These are phyloP conservation scores for Lepidocyrtinus sp. DNA, from an alignment of 2,888 invertebrate species.

Conservation along the genomic window DNA sequence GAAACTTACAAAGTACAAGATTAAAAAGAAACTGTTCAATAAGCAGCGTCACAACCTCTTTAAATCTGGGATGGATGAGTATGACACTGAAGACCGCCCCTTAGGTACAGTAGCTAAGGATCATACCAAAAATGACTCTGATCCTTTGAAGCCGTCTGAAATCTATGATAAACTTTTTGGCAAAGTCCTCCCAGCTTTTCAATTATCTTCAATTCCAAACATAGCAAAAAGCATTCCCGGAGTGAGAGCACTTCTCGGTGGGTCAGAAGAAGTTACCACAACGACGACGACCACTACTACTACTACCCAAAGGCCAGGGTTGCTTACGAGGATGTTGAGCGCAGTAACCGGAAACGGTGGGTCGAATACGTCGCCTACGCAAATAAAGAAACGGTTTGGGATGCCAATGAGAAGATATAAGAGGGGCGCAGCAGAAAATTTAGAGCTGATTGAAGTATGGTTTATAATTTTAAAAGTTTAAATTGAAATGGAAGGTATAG, in stretches of 20 bases:
- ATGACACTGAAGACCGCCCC: background rate
- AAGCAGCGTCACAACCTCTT: background rate
- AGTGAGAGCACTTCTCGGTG: slow-evolving; percentile 12
- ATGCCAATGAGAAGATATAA: background rate
- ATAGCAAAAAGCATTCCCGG: slow-evolving; percentile 40
- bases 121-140: slow-evolving; percentile 29
- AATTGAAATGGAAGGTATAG: background rate
- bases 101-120: slow-evolving; percentile 55
- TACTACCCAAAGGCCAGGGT: slow-evolving; percentile 34
- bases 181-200: slow-evolving; percentile 29
- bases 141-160: slow-evolving; percentile 37
- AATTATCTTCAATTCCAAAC: slow-evolving; percentile 21
- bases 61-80: slow-evolving; percentile 30
- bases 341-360: slow-evolving; percentile 14
- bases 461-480: background rate
- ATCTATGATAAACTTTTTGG: slow-evolving; percentile 41
- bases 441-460: too few relatives aligned
- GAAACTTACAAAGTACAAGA: slow-evolving; percentile 32
- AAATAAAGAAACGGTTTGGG: background rate
- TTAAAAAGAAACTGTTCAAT: slow-evolving; percentile 32
- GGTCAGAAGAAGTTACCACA: slow-evolving; percentile 15
- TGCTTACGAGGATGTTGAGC: slow-evolving; percentile 38
- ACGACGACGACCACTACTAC: slow-evolving; percentile 39
- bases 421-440: too few relatives aligned
- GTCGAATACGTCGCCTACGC: too few relatives aligned